phyloP scores from a whole-genome alignment of 2,888 invertebrate species.

The Calliphora vomitoria region DNA sequence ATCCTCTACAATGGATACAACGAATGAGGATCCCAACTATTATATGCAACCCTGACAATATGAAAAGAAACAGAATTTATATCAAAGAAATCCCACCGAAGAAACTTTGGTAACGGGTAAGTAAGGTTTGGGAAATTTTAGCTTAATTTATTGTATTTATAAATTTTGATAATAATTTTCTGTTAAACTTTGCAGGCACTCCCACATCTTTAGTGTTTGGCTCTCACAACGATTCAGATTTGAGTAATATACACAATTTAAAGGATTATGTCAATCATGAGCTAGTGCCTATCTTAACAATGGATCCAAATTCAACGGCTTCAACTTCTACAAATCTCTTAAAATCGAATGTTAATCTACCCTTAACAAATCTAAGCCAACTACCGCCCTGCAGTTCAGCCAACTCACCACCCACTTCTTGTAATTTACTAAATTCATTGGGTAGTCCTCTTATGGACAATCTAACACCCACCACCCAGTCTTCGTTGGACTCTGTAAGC shows the following conservation, averaged over 20 bases:
- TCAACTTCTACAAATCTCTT: constrained; percentile 76
- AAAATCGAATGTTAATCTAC: constrained; percentile 75
- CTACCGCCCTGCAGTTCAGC: constrained; percentile 61
- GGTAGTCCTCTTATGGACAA: constrained; percentile 79
- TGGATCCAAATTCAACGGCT: constrained; percentile 82
- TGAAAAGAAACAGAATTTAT: constrained; percentile 84
- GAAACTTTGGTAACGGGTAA: constrained; percentile 86
- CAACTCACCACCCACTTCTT: constrained; percentile 74
- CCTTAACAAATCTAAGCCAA: constrained; percentile 74
- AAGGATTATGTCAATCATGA: constrained; percentile 85
- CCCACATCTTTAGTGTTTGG: constrained; percentile 85
- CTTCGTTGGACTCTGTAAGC: constrained; percentile 76
- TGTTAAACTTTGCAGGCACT: constrained; percentile 83
- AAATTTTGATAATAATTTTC: not conserved
- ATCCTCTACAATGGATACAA: constrained; percentile 77
- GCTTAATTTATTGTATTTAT: not conserved
- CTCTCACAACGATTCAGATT: constrained; percentile 78
- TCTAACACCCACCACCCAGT: constrained; percentile 77
- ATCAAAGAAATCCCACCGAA: constrained; percentile 86
- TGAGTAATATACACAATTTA: constrained; percentile 82
- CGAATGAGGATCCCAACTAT: constrained; percentile 80
- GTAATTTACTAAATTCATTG: constrained; percentile 74
- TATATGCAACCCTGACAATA: constrained; percentile 80
- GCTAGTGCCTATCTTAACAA: constrained; percentile 84
- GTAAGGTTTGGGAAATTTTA: constrained; percentile 55